Evolutionary conservation across 2,113 vertebrate species (phyloP), one percentile per base, ranked within the genome.

Genomic region (Syngnathus scovelli): DNA sequence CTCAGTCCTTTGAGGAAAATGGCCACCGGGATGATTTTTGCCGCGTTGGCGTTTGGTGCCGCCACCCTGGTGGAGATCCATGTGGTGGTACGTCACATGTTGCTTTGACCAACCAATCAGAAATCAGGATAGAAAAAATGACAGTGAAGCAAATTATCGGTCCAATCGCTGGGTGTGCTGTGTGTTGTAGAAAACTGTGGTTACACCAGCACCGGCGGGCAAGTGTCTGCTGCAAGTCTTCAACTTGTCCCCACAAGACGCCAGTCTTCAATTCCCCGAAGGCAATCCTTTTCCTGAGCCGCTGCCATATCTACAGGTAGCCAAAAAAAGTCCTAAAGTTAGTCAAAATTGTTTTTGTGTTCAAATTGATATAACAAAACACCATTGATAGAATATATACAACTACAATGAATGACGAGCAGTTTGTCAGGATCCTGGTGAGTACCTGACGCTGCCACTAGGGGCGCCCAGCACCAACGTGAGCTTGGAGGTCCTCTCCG

Each of bases 21-120:
- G 94, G 91, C 93, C 51, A 37, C 81, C 5, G 97, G 97, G 64
- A 98, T 99, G 96, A 82, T 98, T 71, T 89, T 99, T 72, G 96
- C 94, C 18, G 93, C 93, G 4, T 16, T 98, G 81, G 94, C 96
- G 0, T 99, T 99, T 59, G 91, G 85, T 76, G 90, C 93, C 49
- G 96, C 96, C 68, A 90, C 95, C 2, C 1, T 93, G 62, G 90
- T 99, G 80, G 96, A 99, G 87, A 41, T 96, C 74, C 93, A 94
- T 71, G 93, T 96, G 62, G 90, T 92, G 86, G 96, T 98, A 87
- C 71, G 95, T 83, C 55, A 58, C 16, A 58, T 27, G 10, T 55
- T 27, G 21, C 7, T 16, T 27, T 16, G 27, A 58, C 55, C 55
- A 6, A 16, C 55, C 55, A 58, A 18, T 58, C 55, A 7, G 27